Base-by-base conservation (phyloP, 2,797 vertebrate genomes). In the Xenopus petersii region DNA sequence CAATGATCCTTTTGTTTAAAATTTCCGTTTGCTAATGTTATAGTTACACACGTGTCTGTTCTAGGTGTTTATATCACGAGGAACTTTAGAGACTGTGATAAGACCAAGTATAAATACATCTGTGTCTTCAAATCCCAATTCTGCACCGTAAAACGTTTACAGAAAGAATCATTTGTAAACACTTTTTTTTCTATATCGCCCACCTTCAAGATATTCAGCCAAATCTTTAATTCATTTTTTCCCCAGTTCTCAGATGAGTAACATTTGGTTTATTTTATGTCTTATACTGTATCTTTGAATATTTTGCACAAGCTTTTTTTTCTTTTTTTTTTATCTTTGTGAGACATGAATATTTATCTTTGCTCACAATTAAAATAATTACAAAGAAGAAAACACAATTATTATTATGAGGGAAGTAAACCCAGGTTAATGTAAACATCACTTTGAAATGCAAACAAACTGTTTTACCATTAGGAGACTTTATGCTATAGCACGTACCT, bases 301-400 rank as follows among this genome's bases (percentile, higher is more conserved):
- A 51, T 67, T 67, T 51, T 64, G 48, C 64, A 12, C n/a, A 58
- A 54, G 48, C 42, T 46, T 59, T 55, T 67, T 51, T 17, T 56
- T 16, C 48, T 48, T 65, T 21, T 21, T 21, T 63, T 15, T 48
- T 62, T 30, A 30, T 30, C 26, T 47, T 30, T 30, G 26, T 59
- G 65, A 73, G 76, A 78, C 76, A 65, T 70, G 66, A 66, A 78
- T 78, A 74, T 78, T 78, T 78, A 78, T 78, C 76, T 78, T 74
- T 70, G 76, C 46, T 33, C 49, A 71, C 76, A 78, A 78, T 78
- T 78, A 78, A 78, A 70, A 69, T 73, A 78, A 78, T 78, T 78
- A 74, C 71, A 10, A 60, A 36, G 71, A 59, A 73, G 54, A 73
- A 78, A 78, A 78, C 76, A 73, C 56, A 59, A 42, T 62, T 59